Percentiles rank a stretch among this genome's conserved stretches.
Evolutionary conservation across 2,888 invertebrate species (phyloP).

Genomic region (Troides oblongomaculatus): DNA sequence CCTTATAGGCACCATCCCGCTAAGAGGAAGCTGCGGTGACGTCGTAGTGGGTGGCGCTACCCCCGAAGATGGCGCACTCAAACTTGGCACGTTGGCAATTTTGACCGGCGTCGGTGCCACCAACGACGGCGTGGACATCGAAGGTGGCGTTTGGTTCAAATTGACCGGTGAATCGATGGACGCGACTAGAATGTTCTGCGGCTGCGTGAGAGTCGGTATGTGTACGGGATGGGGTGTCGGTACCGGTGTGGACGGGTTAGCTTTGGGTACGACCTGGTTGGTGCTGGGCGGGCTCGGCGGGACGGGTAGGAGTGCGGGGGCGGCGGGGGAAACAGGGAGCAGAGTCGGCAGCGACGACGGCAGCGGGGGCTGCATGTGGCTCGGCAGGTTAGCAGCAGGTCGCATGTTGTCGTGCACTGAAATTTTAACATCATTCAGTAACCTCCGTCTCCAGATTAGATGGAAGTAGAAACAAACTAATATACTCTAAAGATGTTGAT

Average conservation of each 20-base stretch:
- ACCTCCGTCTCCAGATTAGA: too few species aligned
- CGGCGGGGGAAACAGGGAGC: constrained; percentile 50
- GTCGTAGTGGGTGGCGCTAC: constrained; percentile 14
- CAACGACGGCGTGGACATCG: constrained; percentile 44
- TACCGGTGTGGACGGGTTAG: constrained; percentile 4
- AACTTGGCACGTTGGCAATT: neutral
- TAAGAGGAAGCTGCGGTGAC: constrained; percentile 35
- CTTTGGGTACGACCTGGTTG: constrained; percentile 29
- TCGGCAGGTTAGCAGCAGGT: constrained; percentile 46
- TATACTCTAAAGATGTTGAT: neutral
- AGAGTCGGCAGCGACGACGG: constrained; percentile 56
- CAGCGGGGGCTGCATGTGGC: constrained; percentile 54
- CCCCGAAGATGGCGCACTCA: neutral
- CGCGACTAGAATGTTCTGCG: constrained; percentile 39
- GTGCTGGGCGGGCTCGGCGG: constrained; percentile 24
- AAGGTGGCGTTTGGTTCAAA: constrained; percentile 47
- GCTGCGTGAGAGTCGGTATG: constrained; percentile 37
- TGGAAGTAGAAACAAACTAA: too few species aligned
- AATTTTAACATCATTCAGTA: constrained; percentile 9
- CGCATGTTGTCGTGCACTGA: constrained; percentile 59
- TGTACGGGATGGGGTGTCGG: constrained; percentile 31
- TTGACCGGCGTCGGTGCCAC: constrained; percentile 52
- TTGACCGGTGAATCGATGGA: constrained; percentile 49
- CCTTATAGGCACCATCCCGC: constrained; percentile 70
- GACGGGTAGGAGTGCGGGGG: constrained; percentile 43